These are phyloP conservation scores for Leptinotarsa haldemani DNA, from an alignment of 2,888 invertebrate species.

Conservation along the genomic window DNA sequence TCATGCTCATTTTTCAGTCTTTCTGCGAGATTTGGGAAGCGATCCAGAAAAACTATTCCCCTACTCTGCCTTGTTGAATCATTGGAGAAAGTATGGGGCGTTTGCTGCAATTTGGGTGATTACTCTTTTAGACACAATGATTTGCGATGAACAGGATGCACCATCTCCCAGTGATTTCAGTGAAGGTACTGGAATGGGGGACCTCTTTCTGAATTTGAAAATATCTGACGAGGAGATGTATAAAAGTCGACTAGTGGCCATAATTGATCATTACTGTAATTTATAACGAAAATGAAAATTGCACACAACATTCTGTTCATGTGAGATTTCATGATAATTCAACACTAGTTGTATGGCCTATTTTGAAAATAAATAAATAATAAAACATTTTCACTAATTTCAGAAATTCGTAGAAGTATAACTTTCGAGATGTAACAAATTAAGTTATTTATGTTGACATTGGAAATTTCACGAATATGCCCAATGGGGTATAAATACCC, in stretches of 20 bases:
- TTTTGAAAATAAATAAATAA: too few species aligned
- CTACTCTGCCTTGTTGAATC: conserved; percentile 48
- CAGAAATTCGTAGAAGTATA: too few species aligned
- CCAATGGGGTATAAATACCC: too few species aligned
- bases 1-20: conserved; percentile 51
- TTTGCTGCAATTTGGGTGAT: conserved; percentile 2
- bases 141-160: conserved; percentile 14
- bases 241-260: conserved; percentile 12
- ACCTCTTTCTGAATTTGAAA: conserved; percentile 10
- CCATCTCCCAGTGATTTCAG: conserved; percentile 3
- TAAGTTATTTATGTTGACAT: too few species aligned
- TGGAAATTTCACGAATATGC: too few species aligned
- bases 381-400: too few species aligned
- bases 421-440: too few species aligned
- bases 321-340: too few species aligned
- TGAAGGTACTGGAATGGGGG: conserved; percentile 13
- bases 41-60: conserved; percentile 56
- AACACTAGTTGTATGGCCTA: too few species aligned
- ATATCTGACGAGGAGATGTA: conserved; percentile 8
- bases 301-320: too few species aligned
- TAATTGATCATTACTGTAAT: conserved; percentile 6
- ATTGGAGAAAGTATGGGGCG: conserved; percentile 53
- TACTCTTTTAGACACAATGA: conserved; percentile 10
- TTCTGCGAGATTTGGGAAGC: conserved; percentile 51
- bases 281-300: not conserved